phyloP scores from a whole-genome alignment of 2,888 invertebrate species.

The Cordylochernes scorpioides region DNA sequence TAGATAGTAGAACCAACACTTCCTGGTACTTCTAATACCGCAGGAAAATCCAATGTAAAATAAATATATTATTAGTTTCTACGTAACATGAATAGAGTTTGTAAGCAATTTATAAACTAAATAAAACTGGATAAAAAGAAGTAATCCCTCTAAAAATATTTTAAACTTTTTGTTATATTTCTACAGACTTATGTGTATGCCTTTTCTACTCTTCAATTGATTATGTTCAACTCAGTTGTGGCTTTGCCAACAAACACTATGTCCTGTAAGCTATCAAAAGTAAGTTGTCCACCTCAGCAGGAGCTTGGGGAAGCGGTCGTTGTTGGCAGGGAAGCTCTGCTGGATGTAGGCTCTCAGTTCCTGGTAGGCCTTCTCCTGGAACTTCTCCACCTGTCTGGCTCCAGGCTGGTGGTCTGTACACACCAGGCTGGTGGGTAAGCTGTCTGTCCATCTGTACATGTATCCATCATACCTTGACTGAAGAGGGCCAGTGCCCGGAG shows the following conservation, averaged over 20 bases:
- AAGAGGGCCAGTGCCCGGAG: slow-evolving; percentile 57
- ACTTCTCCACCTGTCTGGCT: slow-evolving; percentile 29
- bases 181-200: too few species aligned
- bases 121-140: background rate
- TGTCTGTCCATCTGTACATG: too few species aligned
- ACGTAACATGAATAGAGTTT: too few species aligned
- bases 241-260: too few species aligned
- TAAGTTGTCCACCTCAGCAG: slow-evolving; percentile 12
- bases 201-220: too few species aligned
- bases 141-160: background rate
- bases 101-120: background rate
- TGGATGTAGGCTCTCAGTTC: slow-evolving; percentile 29
- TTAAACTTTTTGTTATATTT: background rate
- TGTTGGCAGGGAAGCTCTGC: slow-evolving; percentile 25
- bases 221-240: too few species aligned
- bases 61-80: background rate
- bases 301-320: slow-evolving; percentile 30
- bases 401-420: slow-evolving; percentile 27
- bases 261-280: too few species aligned
- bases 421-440: slow-evolving; percentile 1
- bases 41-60: background rate
- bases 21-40: background rate
- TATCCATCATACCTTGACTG: slow-evolving; percentile 35
- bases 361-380: slow-evolving; percentile 35
- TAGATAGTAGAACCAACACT: slow-evolving; percentile 17